A percentile compares a stretch with the other conserved stretches of the same genome.
These are phyloP conservation scores for Amphiprion percula DNA, from an alignment of 2,113 vertebrate species.

Conservation along the genomic window DNA sequence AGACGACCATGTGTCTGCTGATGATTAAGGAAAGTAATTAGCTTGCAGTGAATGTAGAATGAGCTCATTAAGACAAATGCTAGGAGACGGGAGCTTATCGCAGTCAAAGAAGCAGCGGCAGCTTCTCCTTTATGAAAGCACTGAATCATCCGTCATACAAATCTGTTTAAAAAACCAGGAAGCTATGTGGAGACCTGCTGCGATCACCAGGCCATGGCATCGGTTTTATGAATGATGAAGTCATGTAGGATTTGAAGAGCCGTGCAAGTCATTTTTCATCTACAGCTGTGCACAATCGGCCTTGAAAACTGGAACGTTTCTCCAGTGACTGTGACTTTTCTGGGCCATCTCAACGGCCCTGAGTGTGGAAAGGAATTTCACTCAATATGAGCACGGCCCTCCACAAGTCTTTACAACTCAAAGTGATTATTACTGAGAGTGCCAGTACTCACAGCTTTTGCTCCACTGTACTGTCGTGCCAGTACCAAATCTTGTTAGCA, in stretches of 20 bases:
- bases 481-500: slow-evolving; percentile 27
- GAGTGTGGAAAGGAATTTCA: slow-evolving; percentile 28
- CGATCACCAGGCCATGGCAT: slow-evolving; percentile 44
- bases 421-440: slow-evolving; percentile 36
- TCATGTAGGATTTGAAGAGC: slow-evolving; percentile 15
- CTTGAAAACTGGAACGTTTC: slow-evolving; percentile 31
- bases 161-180: slow-evolving; percentile 57
- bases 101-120: slow-evolving; percentile 45
- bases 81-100: slow-evolving; percentile 64
- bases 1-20: slow-evolving; percentile 67
- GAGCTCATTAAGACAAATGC: slow-evolving; percentile 67
- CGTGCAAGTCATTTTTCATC: slow-evolving; percentile 56
- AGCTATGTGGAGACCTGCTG: slow-evolving; percentile 32
- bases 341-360: slow-evolving; percentile 35
- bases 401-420: slow-evolving; percentile 36
- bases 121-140: slow-evolving; percentile 59
- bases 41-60: slow-evolving; percentile 62
- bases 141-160: slow-evolving; percentile 71
- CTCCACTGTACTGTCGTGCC: slow-evolving; percentile 2
- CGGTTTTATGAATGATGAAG: slow-evolving; percentile 47
- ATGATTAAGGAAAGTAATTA: slow-evolving; percentile 77
- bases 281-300: slow-evolving; percentile 55
- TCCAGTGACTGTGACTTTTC: slow-evolving; percentile 29
- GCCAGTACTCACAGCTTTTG: slow-evolving; percentile 19
- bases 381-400: slow-evolving; percentile 17